A percentile compares a stretch with the other conserved stretches of the same genome.
Conservation (phyloP, 2,797 vertebrate species). For the Pachyuromys duprasi region DNA sequence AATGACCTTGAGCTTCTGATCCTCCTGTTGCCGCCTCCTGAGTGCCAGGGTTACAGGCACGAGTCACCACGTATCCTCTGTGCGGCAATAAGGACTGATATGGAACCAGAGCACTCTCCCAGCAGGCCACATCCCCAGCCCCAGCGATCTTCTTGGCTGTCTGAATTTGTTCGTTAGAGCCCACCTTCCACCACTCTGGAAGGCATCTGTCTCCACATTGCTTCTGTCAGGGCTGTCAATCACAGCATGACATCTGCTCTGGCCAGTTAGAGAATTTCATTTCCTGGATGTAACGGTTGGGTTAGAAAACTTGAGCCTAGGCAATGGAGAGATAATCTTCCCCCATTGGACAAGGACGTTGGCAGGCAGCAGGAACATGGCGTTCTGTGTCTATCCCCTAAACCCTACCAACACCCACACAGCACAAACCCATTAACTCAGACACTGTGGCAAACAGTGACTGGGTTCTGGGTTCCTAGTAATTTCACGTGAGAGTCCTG, state of each 20-base stretch:
- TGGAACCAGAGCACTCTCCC: not conserved
- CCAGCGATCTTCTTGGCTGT: not conserved
- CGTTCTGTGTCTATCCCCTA: not conserved
- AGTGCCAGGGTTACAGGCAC: not conserved
- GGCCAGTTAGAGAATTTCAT: not conserved
- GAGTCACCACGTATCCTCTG: too few relatives aligned
- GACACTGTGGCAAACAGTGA: not conserved
- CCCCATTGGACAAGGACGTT: not conserved
- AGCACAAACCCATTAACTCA: not conserved
- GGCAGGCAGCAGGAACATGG: not conserved
- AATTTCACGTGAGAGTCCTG: slow-evolving; percentile 22
- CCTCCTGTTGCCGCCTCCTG: not conserved
- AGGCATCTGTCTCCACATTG: not conserved
- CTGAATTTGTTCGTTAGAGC: not conserved
- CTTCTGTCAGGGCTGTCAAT: not conserved
- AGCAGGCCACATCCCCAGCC: not conserved
- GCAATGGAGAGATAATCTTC: not conserved
- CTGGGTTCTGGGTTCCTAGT: slow-evolving; percentile 8
- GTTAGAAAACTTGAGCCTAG: not conserved
- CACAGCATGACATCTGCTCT: not conserved
- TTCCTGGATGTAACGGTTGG: not conserved
- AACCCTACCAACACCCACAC: not conserved
- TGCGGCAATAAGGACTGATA: not conserved
- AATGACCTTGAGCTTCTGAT: not conserved
- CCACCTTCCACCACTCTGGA: not conserved